Base-by-base conservation (phyloP, 2,113 vertebrate species). In the Turdus rufiventris region DNA sequence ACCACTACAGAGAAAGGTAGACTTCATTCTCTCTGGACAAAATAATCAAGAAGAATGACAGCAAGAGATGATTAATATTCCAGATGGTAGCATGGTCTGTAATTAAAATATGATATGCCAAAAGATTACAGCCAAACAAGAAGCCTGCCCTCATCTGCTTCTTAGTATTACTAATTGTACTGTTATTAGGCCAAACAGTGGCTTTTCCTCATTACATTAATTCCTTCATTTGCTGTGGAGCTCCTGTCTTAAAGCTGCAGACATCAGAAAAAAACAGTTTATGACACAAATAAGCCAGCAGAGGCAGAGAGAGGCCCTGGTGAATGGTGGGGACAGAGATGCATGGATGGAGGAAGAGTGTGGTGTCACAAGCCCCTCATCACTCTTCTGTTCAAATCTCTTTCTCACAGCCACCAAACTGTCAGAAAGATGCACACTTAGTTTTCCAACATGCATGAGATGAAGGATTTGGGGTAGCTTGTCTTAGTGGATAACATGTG, bases 41-140 rank as follows among this genome's bases (percentile, higher is more conserved):
- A 95, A 92, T 57, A 91, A 92, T 85, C 38, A 84, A 36, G 63
- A 92, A 79, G 36, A 93, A 57, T 89, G 89, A 71, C 70, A 92
- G 86, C 63, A 78, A 67, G 61, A 91, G 76, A 94, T 68, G 40
- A 94, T 94, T 96, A 96, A 92, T 95, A 91, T 95, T 94, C 89
- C 94, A 96, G 95, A 96, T 94, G 95, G 94, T 43, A 67, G 77
- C 78, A 63, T 0, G 4, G 42, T 71, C 66, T 94, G 80, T 94
- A 95, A 95, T 97, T 96, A 96, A 94, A 91, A 91, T 76, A 89
- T 3, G 45, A 91, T 94, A 85, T 91, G 91, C 93, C 93, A 89
- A 95, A 96, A 95, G 84, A 95, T 92, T 92, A 95, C 62, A 94
- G 93, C 58, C 91, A 87, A 93, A 93, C 66, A 89, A 87, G 93